Percentiles rank a stretch among this genome's conserved stretches.
These are phyloP conservation scores for Drosophila leontia DNA, from an alignment of 1,140 invertebrate genomes.

Conservation along the genomic window DNA sequence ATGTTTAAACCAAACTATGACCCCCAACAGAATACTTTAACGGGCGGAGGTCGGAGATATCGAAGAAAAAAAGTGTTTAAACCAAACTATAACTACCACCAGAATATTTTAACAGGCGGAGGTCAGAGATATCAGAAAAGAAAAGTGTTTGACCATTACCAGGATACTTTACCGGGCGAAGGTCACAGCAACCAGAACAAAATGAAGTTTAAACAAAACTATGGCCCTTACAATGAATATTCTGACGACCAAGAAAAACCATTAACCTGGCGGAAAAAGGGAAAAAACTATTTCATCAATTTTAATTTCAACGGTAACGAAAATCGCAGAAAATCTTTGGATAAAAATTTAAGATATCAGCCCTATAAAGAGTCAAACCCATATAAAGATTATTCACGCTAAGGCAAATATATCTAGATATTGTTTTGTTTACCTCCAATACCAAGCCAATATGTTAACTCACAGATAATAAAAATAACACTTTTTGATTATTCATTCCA, in stretches of 20 bases:
- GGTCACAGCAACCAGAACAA: background rate
- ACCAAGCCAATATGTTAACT: constrained; percentile 11
- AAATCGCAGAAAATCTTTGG: constrained; percentile 1
- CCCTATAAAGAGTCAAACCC: constrained; percentile 23
- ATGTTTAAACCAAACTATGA: too few species aligned
- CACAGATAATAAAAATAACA: constrained; percentile 18
- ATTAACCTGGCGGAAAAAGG: background rate
- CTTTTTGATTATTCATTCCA: constrained; percentile 8
- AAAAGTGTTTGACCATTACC: too few species aligned
- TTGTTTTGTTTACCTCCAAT: background rate
- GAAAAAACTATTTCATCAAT: constrained; percentile 33
- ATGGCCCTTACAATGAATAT: constrained; percentile 30
- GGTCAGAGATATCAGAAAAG: too few species aligned
- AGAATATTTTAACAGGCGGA: too few species aligned
- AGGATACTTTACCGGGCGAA: constrained; percentile 8
- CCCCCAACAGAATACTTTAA: too few species aligned
- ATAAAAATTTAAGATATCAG: background rate
- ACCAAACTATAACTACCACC: too few species aligned
- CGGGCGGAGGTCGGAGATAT: too few species aligned
- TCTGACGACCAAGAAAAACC: background rate
- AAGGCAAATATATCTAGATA: constrained; percentile 37
- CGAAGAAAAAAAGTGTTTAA: too few species aligned
- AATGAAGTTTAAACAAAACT: constrained; percentile 26
- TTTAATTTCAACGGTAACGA: constrained; percentile 43
- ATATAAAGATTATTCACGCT: constrained; percentile 43